Evolutionary conservation across 1,140 invertebrate genomes (phyloP), one percentile per base, ranked within the genome.

Genomic region (Pomacea maculata): DNA sequence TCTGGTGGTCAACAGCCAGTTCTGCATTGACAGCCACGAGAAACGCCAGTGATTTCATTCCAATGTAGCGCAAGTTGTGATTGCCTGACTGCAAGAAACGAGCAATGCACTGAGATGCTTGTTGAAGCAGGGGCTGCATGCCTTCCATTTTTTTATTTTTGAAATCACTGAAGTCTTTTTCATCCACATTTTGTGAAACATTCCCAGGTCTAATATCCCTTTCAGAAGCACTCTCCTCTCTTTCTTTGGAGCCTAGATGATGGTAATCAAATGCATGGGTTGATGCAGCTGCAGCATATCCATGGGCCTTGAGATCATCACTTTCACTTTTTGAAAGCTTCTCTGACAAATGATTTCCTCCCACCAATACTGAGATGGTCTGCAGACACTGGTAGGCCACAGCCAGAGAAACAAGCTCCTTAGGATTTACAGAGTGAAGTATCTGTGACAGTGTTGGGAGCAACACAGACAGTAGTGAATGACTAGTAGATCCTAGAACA

Each of bases 361-460:
- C 54, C 17, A 61, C 75, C 63, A 77, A 52, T 21, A 21, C 63
- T 15, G 80, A 82, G 34, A 85, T 83, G 14, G 88, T 86, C 34
- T 80, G n/a, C 45, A 90, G 82, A 84, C 88, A 87, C 72, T 90
- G 85, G 73, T 87, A 85, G 14, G 86, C 75, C 17, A 89, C 78
- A 72, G 85, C 87, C 82, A 84, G 83, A 14, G 85, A 84, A 52
- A 86, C 84, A 10, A 83, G 85, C 52, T 86, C 84, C 45, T 84
- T 87, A 34, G 85, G 74, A 65, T 85, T 84, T 45, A 82, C 82
- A 73, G 80, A 81, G 61, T 87, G 79, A 52, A 90, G 78, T 3
- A 88, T 80, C 10, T 84, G 80, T 68, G 80, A 77, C n/a, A 90
- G 78, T 12, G 86, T 80, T 15, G 86, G 84, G 29, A 83, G 83